Percentiles rank a stretch among this genome's conserved stretches.
Evolutionary conservation across 2,113 vertebrate species (phyloP).

Genomic region (Proterorhinus semilunaris): DNA sequence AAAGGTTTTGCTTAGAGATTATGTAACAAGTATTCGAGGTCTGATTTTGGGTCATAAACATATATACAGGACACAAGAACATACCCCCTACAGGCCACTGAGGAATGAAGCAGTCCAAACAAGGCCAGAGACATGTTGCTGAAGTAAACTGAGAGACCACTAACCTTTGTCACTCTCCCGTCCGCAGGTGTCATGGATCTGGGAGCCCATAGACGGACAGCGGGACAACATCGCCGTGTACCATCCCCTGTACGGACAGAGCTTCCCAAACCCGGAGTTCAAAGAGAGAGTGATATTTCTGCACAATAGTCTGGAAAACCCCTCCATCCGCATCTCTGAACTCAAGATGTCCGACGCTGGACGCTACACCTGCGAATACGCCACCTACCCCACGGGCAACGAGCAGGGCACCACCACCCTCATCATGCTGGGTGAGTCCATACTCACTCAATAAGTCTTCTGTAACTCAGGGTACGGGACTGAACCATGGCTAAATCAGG

Average conservation of each 20-base stretch:
- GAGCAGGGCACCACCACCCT: constrained; percentile 78
- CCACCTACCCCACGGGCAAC: constrained; percentile 83
- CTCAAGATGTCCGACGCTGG: constrained; percentile 79
- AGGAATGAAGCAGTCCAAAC: too few species aligned
- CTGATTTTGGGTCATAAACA: too few species aligned
- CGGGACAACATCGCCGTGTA: constrained; percentile 79
- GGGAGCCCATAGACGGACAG: constrained; percentile 57
- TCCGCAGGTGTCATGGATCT: constrained; percentile 78
- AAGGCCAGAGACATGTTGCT: too few species aligned
- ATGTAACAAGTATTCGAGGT: too few species aligned
- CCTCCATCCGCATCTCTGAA: constrained; percentile 74
- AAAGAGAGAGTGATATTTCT: constrained; percentile 70
- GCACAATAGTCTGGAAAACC: constrained; percentile 65
- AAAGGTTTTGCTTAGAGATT: too few species aligned
- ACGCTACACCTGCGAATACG: constrained; percentile 84
- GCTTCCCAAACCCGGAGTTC: constrained; percentile 73
- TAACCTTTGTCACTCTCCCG: too few species aligned
- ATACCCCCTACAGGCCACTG: too few species aligned
- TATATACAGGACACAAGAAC: too few species aligned
- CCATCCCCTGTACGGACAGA: constrained; percentile 75
- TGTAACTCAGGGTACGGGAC: too few species aligned
- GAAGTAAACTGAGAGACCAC: background rate
- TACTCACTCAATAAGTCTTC: background rate
- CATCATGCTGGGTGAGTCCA: constrained; percentile 72
- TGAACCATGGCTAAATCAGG: too few species aligned